phyloP scores from a whole-genome alignment of 2,113 vertebrate species.

The Sapayoa aenigma region DNA sequence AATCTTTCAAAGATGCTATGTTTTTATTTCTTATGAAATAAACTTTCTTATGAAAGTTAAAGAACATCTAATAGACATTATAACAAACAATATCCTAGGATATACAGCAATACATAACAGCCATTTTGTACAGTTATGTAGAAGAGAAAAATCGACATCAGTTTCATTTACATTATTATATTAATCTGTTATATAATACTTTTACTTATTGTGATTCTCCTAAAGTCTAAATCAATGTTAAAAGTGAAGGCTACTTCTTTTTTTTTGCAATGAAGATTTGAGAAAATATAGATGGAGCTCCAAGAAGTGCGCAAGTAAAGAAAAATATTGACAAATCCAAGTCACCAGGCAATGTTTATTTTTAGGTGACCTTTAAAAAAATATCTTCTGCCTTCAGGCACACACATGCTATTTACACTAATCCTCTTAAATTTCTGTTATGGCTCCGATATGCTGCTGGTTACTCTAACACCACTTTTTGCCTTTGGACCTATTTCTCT shows the following conservation, averaged over 20 bases:
- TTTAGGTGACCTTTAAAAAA: conserved; percentile 42
- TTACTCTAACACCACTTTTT: neutral
- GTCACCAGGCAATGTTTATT: neutral
- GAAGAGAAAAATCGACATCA: neutral
- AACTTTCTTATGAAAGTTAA: neutral
- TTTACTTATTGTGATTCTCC: neutral
- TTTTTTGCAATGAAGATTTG: neutral
- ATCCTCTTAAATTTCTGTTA: conserved; percentile 12
- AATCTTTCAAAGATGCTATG: neutral
- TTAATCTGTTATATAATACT: neutral
- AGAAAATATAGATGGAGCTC: neutral
- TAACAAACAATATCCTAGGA: neutral
- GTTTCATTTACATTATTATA: neutral
- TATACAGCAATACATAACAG: neutral
- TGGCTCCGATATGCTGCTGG: neutral
- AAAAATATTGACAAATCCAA: conserved; percentile 1
- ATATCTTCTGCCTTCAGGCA: conserved; percentile 6
- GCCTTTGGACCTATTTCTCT: neutral
- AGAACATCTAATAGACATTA: neutral
- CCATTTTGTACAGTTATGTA: neutral
- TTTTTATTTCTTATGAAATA: too few species aligned
- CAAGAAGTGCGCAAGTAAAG: neutral
- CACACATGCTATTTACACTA: conserved; percentile 29
- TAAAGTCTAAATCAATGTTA: neutral
- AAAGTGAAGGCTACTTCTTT: neutral